These are phyloP conservation scores for Acleris literana DNA, from an alignment of 2,888 invertebrate species.

Conservation along the genomic window DNA sequence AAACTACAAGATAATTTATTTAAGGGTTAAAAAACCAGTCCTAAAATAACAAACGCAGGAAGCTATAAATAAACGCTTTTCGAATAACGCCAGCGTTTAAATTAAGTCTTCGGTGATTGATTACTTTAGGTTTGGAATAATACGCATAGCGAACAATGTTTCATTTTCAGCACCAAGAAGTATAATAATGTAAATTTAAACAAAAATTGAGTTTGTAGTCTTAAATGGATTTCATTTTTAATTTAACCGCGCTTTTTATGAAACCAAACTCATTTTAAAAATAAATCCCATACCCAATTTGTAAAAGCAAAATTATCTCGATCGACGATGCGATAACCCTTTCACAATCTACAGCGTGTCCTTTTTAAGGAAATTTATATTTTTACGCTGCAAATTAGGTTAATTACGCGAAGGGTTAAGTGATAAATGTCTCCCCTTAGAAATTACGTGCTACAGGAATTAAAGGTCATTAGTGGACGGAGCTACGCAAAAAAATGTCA, in stretches of 20 bases:
- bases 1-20: too few species aligned
- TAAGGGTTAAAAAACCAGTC: too few species aligned
- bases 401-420: slow-evolving; percentile 66
- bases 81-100: too few species aligned
- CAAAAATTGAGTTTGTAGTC: too few species aligned
- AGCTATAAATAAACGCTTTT: too few species aligned
- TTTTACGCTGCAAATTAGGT: slow-evolving; percentile 59
- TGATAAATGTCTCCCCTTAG: slow-evolving; percentile 68
- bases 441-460: slow-evolving; percentile 66
- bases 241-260: neutral
- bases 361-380: slow-evolving; percentile 39
- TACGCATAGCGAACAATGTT: too few species aligned
- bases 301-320: slow-evolving; percentile 30
- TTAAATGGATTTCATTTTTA: neutral
- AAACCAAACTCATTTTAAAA: neutral
- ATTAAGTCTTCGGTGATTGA: too few species aligned
- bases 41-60: too few species aligned
- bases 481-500: slow-evolving; percentile 57
- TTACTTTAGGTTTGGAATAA: too few species aligned
- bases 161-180: too few species aligned
- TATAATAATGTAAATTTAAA: too few species aligned
- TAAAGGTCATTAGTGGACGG: slow-evolving; percentile 60
- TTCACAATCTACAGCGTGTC: slow-evolving; percentile 33
- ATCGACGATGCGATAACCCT: slow-evolving; percentile 27
- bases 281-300: slow-evolving; percentile 15